Percentiles rank a stretch among this genome's conserved stretches.
Evolutionary conservation across 2,888 invertebrate genomes (phyloP).

Genomic region (Ophion costatus): DNA sequence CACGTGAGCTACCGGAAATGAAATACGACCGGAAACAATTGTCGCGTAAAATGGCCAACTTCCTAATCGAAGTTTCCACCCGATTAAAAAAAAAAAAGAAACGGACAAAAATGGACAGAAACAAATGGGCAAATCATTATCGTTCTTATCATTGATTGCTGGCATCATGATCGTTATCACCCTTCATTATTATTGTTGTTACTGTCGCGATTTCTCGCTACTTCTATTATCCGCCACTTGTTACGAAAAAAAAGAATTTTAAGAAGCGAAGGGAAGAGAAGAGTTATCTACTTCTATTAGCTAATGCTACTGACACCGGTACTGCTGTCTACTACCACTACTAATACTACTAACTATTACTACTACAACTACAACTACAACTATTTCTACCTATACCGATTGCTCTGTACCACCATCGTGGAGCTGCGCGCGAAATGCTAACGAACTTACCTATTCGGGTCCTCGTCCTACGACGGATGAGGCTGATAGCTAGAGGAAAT

Average conservation of each 20-base stretch:
- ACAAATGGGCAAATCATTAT: slow-evolving; percentile 5
- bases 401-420: slow-evolving; percentile 52
- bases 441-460: neutral
- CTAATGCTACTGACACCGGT: slow-evolving; percentile 17
- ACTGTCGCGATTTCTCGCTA: no score
- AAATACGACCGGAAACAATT: no score
- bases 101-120: neutral
- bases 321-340: slow-evolving; percentile 22
- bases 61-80: slow-evolving; percentile 51
- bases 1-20: no score
- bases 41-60: slow-evolving; percentile 38
- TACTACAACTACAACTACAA: slow-evolving; percentile 58
- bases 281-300: slow-evolving; percentile 56
- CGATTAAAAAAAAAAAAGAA: slow-evolving; percentile 6
- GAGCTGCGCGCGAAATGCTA: slow-evolving; percentile 47
- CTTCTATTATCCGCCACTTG: no score
- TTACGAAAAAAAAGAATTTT: neutral
- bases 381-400: slow-evolving; percentile 43
- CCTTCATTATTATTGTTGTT: slow-evolving; percentile 31
- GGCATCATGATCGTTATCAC: neutral
- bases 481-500: slow-evolving; percentile 5
- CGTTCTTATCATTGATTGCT: no score
- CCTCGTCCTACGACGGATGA: slow-evolving; percentile 43
- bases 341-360: slow-evolving; percentile 17
- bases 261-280: slow-evolving; percentile 11